phyloP scores from a whole-genome alignment of 2,888 invertebrate genomes.

The Synanthedon vespiformis region DNA sequence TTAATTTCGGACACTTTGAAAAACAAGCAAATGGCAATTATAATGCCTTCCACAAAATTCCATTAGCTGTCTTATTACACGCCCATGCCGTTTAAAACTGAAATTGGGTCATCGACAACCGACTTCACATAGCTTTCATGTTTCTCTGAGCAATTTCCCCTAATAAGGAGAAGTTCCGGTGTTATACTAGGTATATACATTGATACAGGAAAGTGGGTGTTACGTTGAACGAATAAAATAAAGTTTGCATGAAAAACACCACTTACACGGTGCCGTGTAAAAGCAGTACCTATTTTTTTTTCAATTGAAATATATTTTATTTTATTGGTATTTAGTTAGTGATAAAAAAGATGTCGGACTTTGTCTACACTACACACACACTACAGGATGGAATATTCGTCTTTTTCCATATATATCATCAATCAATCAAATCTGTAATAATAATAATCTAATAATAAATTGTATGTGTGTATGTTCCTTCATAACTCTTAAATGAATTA shows the following conservation, averaged over 20 bases:
- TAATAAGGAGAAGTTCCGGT: conserved; percentile 16
- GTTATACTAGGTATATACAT: not conserved
- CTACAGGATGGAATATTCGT: no score
- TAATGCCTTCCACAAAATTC: conserved; percentile 9
- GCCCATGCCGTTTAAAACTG: conserved; percentile 8
- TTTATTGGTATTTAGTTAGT: no score
- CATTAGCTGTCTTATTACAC: conserved; percentile 21
- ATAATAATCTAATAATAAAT: no score
- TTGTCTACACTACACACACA: no score
- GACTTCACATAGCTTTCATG: conserved; percentile 26
- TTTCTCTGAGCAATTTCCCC: conserved; percentile 43
- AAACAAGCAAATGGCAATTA: not conserved
- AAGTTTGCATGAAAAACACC: not conserved
- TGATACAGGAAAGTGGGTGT: not conserved
- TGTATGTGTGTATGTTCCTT: no score
- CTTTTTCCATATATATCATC: no score
- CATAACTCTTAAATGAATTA: no score
- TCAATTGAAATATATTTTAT: no score
- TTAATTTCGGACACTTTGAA: no score
- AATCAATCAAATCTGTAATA: no score
- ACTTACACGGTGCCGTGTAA: not conserved
- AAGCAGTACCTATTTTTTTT: not conserved
- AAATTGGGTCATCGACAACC: conserved; percentile 35
- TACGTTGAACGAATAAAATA: conserved; percentile 17
- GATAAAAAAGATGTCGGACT: no score